These are phyloP conservation scores for Phalacrocorax carbo DNA, from an alignment of 2,113 vertebrate genomes.

Conservation along the genomic window DNA sequence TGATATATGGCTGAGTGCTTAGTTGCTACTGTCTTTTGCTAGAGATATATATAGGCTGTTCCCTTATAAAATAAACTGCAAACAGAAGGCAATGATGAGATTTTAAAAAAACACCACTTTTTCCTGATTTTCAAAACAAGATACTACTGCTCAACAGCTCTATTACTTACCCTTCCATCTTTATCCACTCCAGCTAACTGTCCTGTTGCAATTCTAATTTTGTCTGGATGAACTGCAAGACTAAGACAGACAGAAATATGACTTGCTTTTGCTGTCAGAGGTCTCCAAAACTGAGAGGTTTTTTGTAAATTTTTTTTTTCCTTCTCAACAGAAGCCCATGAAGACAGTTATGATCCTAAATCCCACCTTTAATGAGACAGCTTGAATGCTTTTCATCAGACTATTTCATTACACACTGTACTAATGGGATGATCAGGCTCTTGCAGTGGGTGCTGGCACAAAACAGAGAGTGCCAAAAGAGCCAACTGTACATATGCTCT, in stretches of 20 bases:
- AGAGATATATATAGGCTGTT: neutral
- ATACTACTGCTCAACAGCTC: slow-evolving; percentile 50
- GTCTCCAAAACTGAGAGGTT: slow-evolving; percentile 51
- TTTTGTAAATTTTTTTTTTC: neutral
- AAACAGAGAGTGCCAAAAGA: neutral
- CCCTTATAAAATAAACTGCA: slow-evolving; percentile 1
- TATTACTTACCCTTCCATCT: slow-evolving; percentile 91
- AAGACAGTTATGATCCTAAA: neutral
- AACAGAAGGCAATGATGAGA: neutral
- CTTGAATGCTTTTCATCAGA: neutral
- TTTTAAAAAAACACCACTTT: neutral
- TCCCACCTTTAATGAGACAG: neutral
- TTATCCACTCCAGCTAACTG: slow-evolving; percentile 99
- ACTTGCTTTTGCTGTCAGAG: slow-evolving; percentile 53
- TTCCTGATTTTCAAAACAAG: slow-evolving; percentile 51
- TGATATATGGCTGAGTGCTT: neutral
- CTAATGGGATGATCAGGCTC: neutral
- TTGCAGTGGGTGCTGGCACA: neutral
- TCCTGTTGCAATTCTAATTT: slow-evolving; percentile 97
- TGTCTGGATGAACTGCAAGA: slow-evolving; percentile 96
- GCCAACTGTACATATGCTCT: neutral
- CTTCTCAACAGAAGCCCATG: slow-evolving; percentile 37
- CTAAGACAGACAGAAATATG: slow-evolving; percentile 78
- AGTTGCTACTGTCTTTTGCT: neutral
- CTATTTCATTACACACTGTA: neutral